Base-by-base conservation (phyloP, 1,140 invertebrate genomes). In the Pseudobourletiella spinata region DNA sequence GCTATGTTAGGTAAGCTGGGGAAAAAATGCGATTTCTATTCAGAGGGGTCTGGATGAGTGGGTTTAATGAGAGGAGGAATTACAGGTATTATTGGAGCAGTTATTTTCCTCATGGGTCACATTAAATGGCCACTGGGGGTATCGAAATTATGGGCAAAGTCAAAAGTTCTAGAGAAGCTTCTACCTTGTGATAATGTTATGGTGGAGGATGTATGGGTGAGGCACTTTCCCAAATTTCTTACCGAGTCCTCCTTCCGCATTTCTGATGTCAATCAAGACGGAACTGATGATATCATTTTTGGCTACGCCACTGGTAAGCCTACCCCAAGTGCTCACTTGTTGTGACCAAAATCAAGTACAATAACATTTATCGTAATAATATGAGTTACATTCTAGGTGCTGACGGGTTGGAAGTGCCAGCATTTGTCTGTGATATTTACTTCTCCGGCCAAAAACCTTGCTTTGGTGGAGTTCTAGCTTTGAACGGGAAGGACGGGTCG, bases 271-370 rank as follows among this genome's bases (percentile, higher is more conserved):
- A 87, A 91, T 76, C 71, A 75, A 8, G 88, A 92, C 77, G 82
- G 79, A 28, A 71, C 87, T 22, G 77, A 83, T 30, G 89, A 92
- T 76, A 79, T 91, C 35, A 81, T 91, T 54, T 77, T 91, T 48
- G 87, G 88, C 64, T 91, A 86, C 74, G 86, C 84, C 46, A 88
- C 88, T 75, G 86, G 86, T 87, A 76, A 67, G 70, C n/a, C 58
- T 48, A 62, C 22, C 30, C 14, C 18, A 35, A 20, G 35, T 42
- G 14, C 18, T 11, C 29, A 55, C 32, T 25, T 25, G n/a, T 8
- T 57, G 55, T 11, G 18, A n/a, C 55, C 28, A 1, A 3, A 28
- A 28, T 54, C 18, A 30, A 20, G 26, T 54, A 18, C 24, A 54
- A 28, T 54, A 2, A 6, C 24, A 1, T 54, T 1, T 54, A 6